Evolutionary conservation across 2,797 vertebrate species (phyloP), one percentile per base, ranked within the genome.

Genomic region (Poecilia picta): DNA sequence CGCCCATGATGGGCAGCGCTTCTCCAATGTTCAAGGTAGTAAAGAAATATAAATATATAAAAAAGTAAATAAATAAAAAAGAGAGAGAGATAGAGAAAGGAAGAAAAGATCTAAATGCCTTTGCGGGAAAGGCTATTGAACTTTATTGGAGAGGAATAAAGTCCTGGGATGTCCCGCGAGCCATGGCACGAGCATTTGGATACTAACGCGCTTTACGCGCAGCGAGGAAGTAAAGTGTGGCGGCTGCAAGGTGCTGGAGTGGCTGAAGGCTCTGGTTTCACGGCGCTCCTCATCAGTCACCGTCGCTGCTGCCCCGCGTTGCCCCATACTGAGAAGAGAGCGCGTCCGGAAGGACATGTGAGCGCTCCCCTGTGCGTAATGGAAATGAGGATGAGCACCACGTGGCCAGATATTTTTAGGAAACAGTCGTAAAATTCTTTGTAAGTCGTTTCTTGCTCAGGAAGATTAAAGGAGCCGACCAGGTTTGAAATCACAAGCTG

Each of bases 321-420:
- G 81, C 87, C 88, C 83, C 87, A 85, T 78, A 68, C 79, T 78
- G 84, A 77, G 78, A 75, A 47, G 73, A 77, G 73, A 62, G 46
- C 85, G 83, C 59, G 76, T 75, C 72, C 77, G 71, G n/a, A 0
- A 74, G 81, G 74, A 75, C 36, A 86, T 85, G 81, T 78, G 89
- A 82, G 84, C 80, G 85, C 82, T 75, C 78, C 64, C 62, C 83
- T 76, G 92, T 81, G 92, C 91, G 92, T 89, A 93, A 94, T 89
- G 92, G 91, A 80, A 89, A 85, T 47, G 80, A 46, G n/a, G 43
- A 16, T 4, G 25, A n/a, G 41, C 39, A 6, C 66, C 1, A 1
- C n/a, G 39, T 15, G 2, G 66, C 23, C 20, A 43, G 66, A 28
- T 46, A 45, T 71, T 16, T 45, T n/a, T 28, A n/a, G 23, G 8